Conservation (phyloP, 2,888 invertebrate species). For the Thymelicus lineola region DNA sequence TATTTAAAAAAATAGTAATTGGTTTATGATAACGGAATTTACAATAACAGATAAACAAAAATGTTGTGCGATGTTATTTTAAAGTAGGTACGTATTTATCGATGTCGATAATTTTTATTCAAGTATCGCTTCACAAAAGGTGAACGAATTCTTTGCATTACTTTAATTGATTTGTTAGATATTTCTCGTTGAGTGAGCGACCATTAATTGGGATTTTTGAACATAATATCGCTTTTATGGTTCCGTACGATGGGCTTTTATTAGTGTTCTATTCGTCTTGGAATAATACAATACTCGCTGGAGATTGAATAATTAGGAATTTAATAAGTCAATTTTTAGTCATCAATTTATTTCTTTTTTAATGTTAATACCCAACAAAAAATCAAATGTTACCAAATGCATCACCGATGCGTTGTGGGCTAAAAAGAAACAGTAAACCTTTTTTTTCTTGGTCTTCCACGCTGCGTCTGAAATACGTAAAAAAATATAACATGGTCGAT, state of each 20-base stretch:
- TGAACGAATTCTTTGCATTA: conserved; percentile 82
- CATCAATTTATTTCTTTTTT: not conserved
- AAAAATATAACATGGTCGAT: too few relatives aligned
- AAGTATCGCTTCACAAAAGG: conserved; percentile 64
- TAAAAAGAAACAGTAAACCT: too few relatives aligned
- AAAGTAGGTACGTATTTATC: conserved; percentile 25
- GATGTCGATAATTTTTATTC: conserved; percentile 42
- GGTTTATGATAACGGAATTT: too few relatives aligned
- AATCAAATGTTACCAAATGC: too few relatives aligned
- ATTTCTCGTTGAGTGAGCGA: conserved; percentile 77
- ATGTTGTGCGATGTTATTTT: too few relatives aligned
- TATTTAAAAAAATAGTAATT: too few relatives aligned
- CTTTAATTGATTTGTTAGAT: conserved; percentile 82
- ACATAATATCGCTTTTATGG: conserved; percentile 58
- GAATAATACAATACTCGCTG: conserved; percentile 20
- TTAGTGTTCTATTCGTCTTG: conserved; percentile 30
- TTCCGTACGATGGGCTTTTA: conserved; percentile 35
- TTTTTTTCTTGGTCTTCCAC: too few relatives aligned
- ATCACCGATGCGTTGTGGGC: too few relatives aligned
- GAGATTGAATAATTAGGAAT: conserved; percentile 8
- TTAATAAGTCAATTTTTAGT: conserved; percentile 8
- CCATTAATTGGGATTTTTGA: conserved; percentile 74
- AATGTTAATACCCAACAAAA: not conserved
- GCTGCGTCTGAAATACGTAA: too few relatives aligned
- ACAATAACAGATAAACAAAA: too few relatives aligned